phyloP scores from a whole-genome alignment of 1,140 invertebrate species.

The Panulirus ornatus region DNA sequence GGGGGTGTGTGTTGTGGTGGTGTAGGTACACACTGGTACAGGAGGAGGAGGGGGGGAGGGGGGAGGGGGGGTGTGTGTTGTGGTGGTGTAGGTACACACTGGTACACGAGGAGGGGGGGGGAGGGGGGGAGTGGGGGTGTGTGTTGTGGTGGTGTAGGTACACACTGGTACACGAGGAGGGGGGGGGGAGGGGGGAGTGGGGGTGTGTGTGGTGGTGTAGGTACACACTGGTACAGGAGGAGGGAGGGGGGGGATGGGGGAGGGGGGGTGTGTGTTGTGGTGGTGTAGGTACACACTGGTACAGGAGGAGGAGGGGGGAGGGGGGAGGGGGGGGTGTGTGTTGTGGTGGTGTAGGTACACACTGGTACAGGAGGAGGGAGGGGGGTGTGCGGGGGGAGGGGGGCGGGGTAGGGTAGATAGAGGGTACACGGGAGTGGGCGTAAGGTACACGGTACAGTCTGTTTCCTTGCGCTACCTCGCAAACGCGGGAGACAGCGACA shows the following conservation, averaged over 20 bases:
- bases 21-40: neutral
- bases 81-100: neutral
- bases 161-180: neutral
- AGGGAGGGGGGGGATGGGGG: neutral
- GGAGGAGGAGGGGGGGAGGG: neutral
- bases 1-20: neutral
- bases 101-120: neutral
- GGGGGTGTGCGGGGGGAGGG: neutral
- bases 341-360: neutral
- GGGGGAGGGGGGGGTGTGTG: no score
- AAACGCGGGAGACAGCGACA: no score
- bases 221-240: no score
- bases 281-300: neutral
- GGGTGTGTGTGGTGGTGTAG: neutral
- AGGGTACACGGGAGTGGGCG: neutral
- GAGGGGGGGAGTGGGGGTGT: neutral
- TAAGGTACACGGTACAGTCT: neutral
- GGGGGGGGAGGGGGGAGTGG: neutral
- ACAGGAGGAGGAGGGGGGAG: neutral
- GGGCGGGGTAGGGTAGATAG: neutral
- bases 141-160: neutral
- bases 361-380: no score
- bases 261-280: neutral
- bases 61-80: no score
- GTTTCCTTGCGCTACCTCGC: no score